These are phyloP conservation scores for Agrotis segetum DNA, from an alignment of 2,888 invertebrate genomes.

Conservation along the genomic window DNA sequence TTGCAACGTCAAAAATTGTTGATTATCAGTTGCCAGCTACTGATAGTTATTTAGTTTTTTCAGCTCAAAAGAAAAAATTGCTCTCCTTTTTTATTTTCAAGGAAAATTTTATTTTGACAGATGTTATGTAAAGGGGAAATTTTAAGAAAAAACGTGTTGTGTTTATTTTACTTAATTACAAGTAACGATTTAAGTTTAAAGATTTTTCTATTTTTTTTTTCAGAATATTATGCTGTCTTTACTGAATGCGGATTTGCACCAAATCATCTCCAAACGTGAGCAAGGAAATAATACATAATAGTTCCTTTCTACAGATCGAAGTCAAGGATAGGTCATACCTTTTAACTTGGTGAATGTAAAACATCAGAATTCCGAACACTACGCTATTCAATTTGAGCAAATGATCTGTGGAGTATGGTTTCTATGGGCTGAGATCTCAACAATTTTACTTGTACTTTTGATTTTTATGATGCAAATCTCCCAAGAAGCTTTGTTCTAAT, in stretches of 20 bases:
- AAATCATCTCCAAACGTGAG: slow-evolving; percentile 39
- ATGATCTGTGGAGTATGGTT: slow-evolving; percentile 52
- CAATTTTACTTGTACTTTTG: slow-evolving; percentile 17
- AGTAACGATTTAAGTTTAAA: neutral
- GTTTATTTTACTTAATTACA: neutral
- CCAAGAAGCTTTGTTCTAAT: neutral
- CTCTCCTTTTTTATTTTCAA: neutral
- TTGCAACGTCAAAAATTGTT: neutral
- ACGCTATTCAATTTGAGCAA: slow-evolving; percentile 46
- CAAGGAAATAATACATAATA: slow-evolving; percentile 51
- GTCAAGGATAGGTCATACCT: slow-evolving; percentile 64
- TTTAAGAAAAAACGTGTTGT: too few species aligned
- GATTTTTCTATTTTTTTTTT: neutral
- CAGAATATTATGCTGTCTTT: neutral
- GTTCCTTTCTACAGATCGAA: slow-evolving; percentile 59
- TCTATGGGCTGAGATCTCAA: slow-evolving; percentile 1
- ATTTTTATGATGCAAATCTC: slow-evolving; percentile 32
- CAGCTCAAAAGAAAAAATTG: neutral
- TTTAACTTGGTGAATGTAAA: slow-evolving; percentile 64
- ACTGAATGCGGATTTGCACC: slow-evolving; percentile 10
- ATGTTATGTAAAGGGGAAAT: too few species aligned
- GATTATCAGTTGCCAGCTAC: neutral
- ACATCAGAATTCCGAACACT: slow-evolving; percentile 42
- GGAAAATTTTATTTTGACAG: neutral
- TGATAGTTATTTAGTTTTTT: neutral